Percentiles rank a stretch among this genome's conserved stretches.
phyloP scores from a whole-genome alignment of 2,113 vertebrate genomes.

The Chaetura pelagica region DNA sequence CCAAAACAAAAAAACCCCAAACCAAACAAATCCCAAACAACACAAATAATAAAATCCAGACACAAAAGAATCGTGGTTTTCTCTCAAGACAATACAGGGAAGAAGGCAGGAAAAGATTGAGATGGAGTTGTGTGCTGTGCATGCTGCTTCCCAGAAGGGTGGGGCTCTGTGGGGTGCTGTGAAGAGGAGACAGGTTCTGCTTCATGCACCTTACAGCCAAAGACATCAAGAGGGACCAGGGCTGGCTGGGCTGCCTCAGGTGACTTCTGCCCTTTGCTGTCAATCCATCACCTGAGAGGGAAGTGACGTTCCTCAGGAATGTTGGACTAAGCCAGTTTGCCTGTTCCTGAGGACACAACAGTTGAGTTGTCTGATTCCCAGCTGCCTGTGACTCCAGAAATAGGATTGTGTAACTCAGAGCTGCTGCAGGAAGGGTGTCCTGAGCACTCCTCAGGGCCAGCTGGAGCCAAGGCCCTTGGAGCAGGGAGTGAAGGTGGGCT shows the following conservation, averaged over 20 bases:
- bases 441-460: neutral
- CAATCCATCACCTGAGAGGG: neutral
- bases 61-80: neutral
- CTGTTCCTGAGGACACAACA: neutral
- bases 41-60: neutral
- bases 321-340: fast-evolving
- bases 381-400: neutral
- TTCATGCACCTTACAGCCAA: too few species aligned
- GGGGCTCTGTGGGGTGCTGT: neutral
- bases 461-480: neutral
- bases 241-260: neutral
- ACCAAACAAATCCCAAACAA: neutral
- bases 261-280: neutral
- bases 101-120: neutral
- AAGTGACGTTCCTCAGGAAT: neutral
- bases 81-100: neutral
- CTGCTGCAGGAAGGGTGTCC: neutral
- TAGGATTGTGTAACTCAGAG: too few species aligned
- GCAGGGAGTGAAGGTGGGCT: neutral
- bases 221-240: neutral
- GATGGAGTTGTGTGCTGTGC: neutral
- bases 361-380: fast-evolving
- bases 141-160: fast-evolving
- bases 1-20: neutral
- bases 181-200: neutral